These are phyloP conservation scores for Xenopus tropicalis DNA, from an alignment of 2,113 vertebrate species.

Conservation along the genomic window DNA sequence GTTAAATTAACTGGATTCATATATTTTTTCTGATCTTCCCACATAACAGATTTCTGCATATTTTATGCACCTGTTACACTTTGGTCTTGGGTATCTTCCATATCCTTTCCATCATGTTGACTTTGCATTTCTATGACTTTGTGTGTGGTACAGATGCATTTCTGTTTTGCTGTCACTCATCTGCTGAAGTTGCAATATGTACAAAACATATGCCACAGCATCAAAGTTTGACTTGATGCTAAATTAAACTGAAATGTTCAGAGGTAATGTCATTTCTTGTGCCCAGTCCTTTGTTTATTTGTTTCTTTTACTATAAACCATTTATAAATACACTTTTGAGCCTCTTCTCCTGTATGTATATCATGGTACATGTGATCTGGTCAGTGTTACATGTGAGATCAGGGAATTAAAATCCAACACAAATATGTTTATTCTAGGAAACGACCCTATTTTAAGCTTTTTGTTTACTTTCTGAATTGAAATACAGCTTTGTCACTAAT, in stretches of 20 bases:
- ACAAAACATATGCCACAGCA: slow-evolving; percentile 35
- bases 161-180: slow-evolving; percentile 41
- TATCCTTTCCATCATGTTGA: slow-evolving; percentile 19
- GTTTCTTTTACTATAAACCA: background rate
- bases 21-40: slow-evolving; percentile 31
- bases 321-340: background rate
- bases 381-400: background rate
- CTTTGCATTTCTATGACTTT: slow-evolving; percentile 29
- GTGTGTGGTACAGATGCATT: slow-evolving; percentile 28
- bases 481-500: background rate
- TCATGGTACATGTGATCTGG: background rate
- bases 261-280: background rate
- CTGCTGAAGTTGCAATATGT: slow-evolving; percentile 34
- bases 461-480: background rate
- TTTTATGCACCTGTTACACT: slow-evolving; percentile 35
- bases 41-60: slow-evolving; percentile 45
- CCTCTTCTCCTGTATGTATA: too few species aligned
- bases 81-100: slow-evolving; percentile 32
- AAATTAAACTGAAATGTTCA: background rate
- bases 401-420: background rate
- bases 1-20: slow-evolving; percentile 25
- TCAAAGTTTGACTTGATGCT: slow-evolving; percentile 19
- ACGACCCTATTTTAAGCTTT: background rate
- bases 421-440: slow-evolving; percentile 1
- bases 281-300: background rate